Conservation (phyloP, 2,797 vertebrate genomes). For the Gallinago solitaria region DNA sequence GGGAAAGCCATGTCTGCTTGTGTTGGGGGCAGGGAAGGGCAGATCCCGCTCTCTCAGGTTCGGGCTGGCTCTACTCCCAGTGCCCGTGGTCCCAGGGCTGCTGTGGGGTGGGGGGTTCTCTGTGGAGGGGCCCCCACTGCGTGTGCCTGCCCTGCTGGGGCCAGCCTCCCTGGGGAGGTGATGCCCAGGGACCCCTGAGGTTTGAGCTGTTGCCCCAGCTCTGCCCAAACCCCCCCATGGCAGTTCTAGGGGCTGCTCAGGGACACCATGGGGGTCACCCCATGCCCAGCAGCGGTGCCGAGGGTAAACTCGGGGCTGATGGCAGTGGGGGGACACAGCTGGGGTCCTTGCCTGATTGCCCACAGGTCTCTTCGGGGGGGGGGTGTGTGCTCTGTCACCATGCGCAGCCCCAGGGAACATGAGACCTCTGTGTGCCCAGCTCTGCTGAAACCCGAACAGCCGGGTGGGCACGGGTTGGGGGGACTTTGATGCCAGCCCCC, state of each 20-base stretch:
- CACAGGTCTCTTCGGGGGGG: neutral
- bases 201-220: neutral
- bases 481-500: neutral
- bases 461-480: accelerated
- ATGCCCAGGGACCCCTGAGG: neutral
- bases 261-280: neutral
- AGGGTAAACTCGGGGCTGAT: neutral
- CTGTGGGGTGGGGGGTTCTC: accelerated
- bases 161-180: neutral
- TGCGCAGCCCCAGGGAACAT: neutral
- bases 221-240: neutral
- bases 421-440: neutral
- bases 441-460: slow-evolving; percentile 3
- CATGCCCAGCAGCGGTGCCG: no score
- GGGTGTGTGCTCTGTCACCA: neutral
- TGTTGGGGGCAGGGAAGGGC: neutral
- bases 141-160: neutral
- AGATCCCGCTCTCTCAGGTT: neutral
- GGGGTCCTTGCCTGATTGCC: neutral
- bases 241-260: neutral
- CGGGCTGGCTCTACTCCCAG: neutral
- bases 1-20: neutral
- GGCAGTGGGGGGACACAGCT: neutral
- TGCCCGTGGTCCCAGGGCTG: accelerated
- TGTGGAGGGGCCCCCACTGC: neutral